These are phyloP conservation scores for Julus scanicus DNA, from an alignment of 2,888 invertebrate species.

Conservation along the genomic window DNA sequence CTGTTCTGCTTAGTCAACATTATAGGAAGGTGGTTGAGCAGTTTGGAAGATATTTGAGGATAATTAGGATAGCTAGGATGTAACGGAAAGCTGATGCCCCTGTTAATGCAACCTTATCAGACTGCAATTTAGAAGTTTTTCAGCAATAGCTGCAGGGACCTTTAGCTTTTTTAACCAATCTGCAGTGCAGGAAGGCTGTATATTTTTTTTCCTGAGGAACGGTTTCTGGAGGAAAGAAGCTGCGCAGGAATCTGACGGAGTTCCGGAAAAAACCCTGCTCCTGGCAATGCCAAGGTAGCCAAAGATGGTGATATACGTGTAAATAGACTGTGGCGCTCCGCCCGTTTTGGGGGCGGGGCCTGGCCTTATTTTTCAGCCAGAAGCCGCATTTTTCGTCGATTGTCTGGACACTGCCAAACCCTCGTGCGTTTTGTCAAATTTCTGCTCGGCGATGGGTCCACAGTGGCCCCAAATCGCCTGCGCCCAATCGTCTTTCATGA, in stretches of 20 bases:
- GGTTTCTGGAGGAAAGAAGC: background rate
- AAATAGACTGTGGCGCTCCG: background rate
- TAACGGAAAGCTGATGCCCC: no score
- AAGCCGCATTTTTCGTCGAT: background rate
- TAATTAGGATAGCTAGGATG: no score
- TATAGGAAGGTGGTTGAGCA: no score
- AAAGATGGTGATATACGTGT: constrained; percentile 12
- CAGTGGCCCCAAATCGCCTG: background rate
- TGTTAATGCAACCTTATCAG: no score
- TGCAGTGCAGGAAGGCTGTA: no score
- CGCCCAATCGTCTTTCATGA: constrained; percentile 39
- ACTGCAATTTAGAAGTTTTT: no score
- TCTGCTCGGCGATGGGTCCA: background rate
- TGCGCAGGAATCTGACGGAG: background rate
- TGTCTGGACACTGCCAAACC: constrained; percentile 18
- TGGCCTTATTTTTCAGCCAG: background rate
- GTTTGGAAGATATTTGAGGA: no score
- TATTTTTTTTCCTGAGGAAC: background rate
- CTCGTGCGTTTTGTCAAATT: constrained; percentile 2
- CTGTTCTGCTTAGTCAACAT: no score
- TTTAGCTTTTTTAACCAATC: background rate
- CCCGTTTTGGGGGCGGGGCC: constrained; percentile 23
- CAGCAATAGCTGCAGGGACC: background rate
- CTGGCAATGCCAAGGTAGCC: background rate
- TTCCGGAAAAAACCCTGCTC: background rate